Conservation (phyloP, 1,140 invertebrate species). For the Drosophila obscura region DNA sequence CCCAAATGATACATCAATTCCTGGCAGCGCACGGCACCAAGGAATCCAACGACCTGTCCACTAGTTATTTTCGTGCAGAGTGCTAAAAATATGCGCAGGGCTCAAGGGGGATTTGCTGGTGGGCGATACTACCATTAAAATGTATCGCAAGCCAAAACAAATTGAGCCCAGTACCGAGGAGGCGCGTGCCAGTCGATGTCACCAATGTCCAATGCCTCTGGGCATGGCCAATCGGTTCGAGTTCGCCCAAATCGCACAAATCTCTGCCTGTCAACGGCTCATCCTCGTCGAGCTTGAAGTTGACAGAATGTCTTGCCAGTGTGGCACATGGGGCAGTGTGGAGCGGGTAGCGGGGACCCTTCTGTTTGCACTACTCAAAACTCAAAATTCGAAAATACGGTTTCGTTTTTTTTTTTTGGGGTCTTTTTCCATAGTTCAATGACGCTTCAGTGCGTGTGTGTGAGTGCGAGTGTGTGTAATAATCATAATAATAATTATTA, state of each 20-base stretch:
- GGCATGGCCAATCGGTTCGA: constrained; percentile 15
- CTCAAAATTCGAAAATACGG: constrained; percentile 11
- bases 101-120: constrained; percentile 19
- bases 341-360: background rate
- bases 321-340: background rate
- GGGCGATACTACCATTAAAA: background rate
- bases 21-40: constrained; percentile 41
- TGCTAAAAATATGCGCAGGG: constrained; percentile 33
- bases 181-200: constrained; percentile 5
- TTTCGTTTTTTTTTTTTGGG: constrained; percentile 34
- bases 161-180: constrained; percentile 19
- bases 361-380: constrained; percentile 38
- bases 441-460: constrained; percentile 49
- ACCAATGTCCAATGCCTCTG: background rate
- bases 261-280: constrained; percentile 41
- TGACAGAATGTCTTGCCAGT: constrained; percentile 63
- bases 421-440: constrained; percentile 76
- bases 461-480: constrained; percentile 36
- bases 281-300: constrained; percentile 40
- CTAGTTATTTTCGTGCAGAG: constrained; percentile 29
- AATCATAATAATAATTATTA: constrained; percentile 63
- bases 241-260: background rate
- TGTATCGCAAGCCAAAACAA: constrained; percentile 27
- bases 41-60: background rate
- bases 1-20: constrained; percentile 33